Conservation (phyloP, 2,113 vertebrate genomes). For the Hirundichthys speculiger region DNA sequence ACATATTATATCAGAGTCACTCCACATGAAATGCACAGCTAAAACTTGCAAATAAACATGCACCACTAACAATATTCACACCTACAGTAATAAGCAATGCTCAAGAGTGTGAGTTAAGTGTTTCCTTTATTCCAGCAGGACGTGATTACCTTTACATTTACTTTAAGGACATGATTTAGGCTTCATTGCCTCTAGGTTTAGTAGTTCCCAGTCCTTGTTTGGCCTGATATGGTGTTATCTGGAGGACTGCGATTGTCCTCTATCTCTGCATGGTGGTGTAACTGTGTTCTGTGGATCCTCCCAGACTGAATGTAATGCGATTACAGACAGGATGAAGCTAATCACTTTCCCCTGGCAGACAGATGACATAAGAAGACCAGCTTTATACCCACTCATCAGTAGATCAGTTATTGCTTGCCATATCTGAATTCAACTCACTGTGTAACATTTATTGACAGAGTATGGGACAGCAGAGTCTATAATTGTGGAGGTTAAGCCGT, state of each 20-base stretch:
- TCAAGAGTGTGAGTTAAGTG: not conserved
- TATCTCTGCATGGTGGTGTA: conserved; percentile 32
- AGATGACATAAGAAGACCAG: conserved; percentile 21
- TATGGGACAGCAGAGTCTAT: too few relatives aligned
- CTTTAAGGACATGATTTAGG: conserved; percentile 8
- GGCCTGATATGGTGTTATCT: conserved; percentile 42
- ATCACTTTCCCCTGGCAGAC: conserved; percentile 48
- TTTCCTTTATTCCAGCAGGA: conserved; percentile 7
- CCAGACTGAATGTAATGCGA: conserved; percentile 55
- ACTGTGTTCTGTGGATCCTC: conserved; percentile 40
- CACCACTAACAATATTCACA: too few relatives aligned
- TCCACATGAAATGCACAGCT: conserved; percentile 14
- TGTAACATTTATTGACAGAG: too few relatives aligned
- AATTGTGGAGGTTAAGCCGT: conserved; percentile 1
- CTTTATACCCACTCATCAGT: conserved; percentile 45
- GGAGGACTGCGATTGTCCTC: conserved; percentile 35
- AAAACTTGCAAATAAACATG: conserved; percentile 20
- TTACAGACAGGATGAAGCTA: conserved; percentile 61
- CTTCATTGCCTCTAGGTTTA: conserved; percentile 1
- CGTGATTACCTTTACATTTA: conserved; percentile 5
- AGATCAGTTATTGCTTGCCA: not conserved
- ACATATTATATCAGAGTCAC: conserved; percentile 26
- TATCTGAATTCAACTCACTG: not conserved
- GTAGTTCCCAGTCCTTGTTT: conserved; percentile 21
- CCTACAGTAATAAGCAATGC: too few relatives aligned